Conservation (phyloP, 1,140 invertebrate species). For the Heliothis virescens region DNA sequence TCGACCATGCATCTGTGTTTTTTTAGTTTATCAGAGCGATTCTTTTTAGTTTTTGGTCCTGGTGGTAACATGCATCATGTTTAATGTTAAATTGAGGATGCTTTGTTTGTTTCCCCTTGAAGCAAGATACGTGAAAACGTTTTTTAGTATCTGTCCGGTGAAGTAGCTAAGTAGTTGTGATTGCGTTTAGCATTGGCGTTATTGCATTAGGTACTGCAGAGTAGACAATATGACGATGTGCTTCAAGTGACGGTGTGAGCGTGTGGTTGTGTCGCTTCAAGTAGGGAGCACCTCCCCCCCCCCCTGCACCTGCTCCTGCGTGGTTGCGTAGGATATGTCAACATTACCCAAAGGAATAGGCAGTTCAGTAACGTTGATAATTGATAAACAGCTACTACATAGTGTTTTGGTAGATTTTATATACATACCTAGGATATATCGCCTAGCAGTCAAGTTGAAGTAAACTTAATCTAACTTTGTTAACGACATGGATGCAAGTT, state of each 20-base stretch:
- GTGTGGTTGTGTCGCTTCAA: background rate
- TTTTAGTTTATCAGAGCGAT: background rate
- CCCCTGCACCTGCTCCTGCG: too few species aligned
- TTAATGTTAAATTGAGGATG: background rate
- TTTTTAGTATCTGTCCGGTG: background rate
- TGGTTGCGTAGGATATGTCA: too few species aligned
- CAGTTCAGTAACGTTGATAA: too few species aligned
- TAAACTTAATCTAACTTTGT: background rate
- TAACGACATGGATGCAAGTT: background rate
- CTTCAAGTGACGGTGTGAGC: background rate
- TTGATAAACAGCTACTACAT: too few species aligned
- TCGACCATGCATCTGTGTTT: background rate
- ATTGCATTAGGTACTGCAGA: background rate
- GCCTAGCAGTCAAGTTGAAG: background rate
- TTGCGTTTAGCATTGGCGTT: background rate
- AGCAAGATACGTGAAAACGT: background rate
- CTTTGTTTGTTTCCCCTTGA: constrained; percentile 38
- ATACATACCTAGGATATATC: background rate
- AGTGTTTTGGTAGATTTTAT: too few species aligned
- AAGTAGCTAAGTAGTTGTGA: background rate
- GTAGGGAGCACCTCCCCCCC: background rate
- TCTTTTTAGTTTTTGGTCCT: constrained; percentile 1
- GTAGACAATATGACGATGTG: background rate
- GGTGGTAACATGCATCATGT: background rate
- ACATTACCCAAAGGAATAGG: too few species aligned